Percentiles rank a stretch among this genome's conserved stretches.
Evolutionary conservation across 2,797 vertebrate genomes (phyloP).

Genomic region (Onychomys arenicola): DNA sequence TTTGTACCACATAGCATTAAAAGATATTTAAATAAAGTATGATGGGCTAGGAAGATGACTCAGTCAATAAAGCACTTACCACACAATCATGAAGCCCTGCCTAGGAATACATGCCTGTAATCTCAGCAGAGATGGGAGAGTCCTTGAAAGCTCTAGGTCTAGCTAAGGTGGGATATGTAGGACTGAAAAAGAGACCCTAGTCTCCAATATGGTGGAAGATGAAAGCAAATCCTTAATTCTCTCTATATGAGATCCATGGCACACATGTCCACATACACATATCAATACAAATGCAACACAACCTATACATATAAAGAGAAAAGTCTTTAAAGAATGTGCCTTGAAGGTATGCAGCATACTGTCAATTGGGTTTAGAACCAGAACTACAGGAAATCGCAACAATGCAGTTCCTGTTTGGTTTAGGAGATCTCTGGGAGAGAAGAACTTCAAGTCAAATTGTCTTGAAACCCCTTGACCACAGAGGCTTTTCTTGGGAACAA

Average conservation of each 20-base stretch:
- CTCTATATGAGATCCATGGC: background rate
- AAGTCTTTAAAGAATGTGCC: background rate
- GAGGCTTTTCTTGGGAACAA: background rate
- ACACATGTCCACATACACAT: background rate
- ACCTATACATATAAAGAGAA: background rate
- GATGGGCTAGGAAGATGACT: too few species aligned
- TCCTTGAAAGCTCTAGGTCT: too few species aligned
- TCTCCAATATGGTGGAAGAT: background rate
- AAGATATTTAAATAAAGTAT: background rate
- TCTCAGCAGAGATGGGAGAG: background rate
- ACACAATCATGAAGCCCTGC: background rate
- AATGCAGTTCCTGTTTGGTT: background rate
- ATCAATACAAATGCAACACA: background rate
- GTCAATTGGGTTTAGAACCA: background rate
- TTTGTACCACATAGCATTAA: background rate
- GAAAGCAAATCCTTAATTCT: background rate
- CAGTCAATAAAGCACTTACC: background rate
- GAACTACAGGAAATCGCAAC: slow-evolving; percentile 18
- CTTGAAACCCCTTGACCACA: background rate
- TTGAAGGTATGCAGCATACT: background rate
- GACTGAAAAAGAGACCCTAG: background rate
- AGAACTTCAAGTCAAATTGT: background rate
- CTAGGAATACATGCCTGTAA: background rate
- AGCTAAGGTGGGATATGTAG: background rate
- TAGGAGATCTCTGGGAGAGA: background rate